A percentile compares a stretch with the other conserved stretches of the same genome.
phyloP scores from a whole-genome alignment of 2,797 vertebrate genomes.

The Microctenopoma lineatum region DNA sequence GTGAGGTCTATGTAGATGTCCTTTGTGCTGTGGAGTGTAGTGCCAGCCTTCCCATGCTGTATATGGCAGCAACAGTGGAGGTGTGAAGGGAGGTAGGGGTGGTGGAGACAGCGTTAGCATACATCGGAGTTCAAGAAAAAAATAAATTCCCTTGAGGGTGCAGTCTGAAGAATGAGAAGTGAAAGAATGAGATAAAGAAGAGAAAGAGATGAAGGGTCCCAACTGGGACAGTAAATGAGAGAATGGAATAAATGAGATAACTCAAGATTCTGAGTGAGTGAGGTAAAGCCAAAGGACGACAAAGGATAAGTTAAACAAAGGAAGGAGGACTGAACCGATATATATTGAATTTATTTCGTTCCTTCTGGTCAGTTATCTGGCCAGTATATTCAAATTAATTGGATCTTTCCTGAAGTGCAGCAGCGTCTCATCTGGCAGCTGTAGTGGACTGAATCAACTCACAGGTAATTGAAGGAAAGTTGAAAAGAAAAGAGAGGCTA shows the following conservation, averaged over 20 bases:
- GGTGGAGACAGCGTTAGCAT: background rate
- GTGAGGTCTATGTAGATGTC: slow-evolving; percentile 7
- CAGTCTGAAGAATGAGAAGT: slow-evolving; percentile 19
- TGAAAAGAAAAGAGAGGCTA: slow-evolving; percentile 23
- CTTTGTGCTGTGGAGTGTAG: slow-evolving; percentile 9
- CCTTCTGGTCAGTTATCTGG: slow-evolving; percentile 35
- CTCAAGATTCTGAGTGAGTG: background rate
- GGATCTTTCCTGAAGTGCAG: slow-evolving; percentile 47
- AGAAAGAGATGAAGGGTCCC: slow-evolving; percentile 14
- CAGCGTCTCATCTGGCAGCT: slow-evolving; percentile 34
- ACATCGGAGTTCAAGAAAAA: slow-evolving; percentile 12
- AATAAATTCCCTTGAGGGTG: slow-evolving; percentile 9
- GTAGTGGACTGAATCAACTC: slow-evolving; percentile 31
- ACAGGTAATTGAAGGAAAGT: slow-evolving; percentile 39
- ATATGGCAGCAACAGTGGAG: slow-evolving; percentile 18
- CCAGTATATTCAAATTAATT: slow-evolving; percentile 60
- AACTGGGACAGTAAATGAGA: slow-evolving; percentile 17
- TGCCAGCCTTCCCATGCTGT: slow-evolving; percentile 8
- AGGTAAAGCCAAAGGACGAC: slow-evolving; percentile 9
- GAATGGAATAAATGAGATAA: slow-evolving; percentile 21
- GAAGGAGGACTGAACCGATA: slow-evolving; percentile 35
- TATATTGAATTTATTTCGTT: slow-evolving; percentile 36
- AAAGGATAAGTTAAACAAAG: slow-evolving; percentile 37
- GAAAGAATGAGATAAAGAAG: slow-evolving; percentile 27
- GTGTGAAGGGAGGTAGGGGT: slow-evolving; percentile 5